A percentile compares a stretch with the other conserved stretches of the same genome.
Conservation (phyloP, 2,797 vertebrate species). For the Muraenolepis orangiensis region DNA sequence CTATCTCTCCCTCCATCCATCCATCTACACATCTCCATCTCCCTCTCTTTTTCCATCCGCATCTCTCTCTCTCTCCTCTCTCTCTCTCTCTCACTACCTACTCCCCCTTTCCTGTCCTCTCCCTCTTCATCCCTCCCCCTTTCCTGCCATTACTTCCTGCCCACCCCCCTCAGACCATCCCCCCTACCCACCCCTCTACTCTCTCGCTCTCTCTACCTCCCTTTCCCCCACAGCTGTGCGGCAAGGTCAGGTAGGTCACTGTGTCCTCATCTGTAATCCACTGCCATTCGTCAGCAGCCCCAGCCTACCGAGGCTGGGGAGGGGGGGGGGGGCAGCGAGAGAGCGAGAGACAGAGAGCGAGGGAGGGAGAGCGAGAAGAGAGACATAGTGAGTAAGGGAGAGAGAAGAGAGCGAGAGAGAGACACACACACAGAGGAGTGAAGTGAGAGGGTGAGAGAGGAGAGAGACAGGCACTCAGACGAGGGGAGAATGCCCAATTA, state of each 20-base stretch:
- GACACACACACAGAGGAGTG: conserved; percentile 32
- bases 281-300: conserved; percentile 97
- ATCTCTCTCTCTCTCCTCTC: neutral
- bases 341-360: neutral
- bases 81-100: neutral
- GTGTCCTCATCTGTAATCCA: conserved; percentile 99
- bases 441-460: conserved; percentile 27
- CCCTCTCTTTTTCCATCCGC: neutral
- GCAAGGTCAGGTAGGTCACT: conserved; percentile 96
- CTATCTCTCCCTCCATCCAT: neutral
- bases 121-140: conserved; percentile 34
- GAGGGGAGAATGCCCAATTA: conserved; percentile 99
- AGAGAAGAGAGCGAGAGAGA: conserved; percentile 45
- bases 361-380: too few relatives aligned
- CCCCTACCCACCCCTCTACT: too few relatives aligned
- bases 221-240: conserved; percentile 85
- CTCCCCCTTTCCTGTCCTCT: conserved; percentile 52
- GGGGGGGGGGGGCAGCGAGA: conserved; percentile 59
- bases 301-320: conserved; percentile 75
- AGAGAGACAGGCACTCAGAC: conserved; percentile 80
- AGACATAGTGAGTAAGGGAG: too few relatives aligned
- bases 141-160: conserved; percentile 29
- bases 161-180: too few relatives aligned
- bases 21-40: neutral
- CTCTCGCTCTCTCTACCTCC: conserved; percentile 64